Evolutionary conservation across 2,797 vertebrate genomes (phyloP).

Genomic region (Phalloptychus januarius): DNA sequence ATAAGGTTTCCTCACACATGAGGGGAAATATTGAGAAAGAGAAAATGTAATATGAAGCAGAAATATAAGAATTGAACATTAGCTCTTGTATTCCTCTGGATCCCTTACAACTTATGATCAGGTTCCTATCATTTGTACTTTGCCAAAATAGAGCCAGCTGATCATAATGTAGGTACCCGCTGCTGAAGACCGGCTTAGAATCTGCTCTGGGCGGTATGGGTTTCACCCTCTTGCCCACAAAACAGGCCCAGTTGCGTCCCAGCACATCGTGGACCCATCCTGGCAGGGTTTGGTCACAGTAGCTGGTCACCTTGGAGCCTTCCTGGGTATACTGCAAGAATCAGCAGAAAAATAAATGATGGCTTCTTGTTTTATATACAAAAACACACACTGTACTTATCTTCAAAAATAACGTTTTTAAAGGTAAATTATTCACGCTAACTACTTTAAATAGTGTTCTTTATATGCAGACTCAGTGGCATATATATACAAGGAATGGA

Average conservation of each 20-base stretch:
- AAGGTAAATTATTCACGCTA: not conserved
- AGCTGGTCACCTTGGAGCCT: conserved; percentile 84
- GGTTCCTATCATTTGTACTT: too few relatives aligned
- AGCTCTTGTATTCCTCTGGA: not conserved
- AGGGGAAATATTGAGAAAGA: not conserved
- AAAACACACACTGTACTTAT: not conserved
- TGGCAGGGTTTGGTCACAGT: conserved; percentile 90
- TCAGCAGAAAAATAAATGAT: not conserved
- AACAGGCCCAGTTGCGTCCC: conserved; percentile 95
- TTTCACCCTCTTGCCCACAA: conserved; percentile 83
- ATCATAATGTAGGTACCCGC: conserved; percentile 54
- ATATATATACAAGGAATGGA: too few relatives aligned
- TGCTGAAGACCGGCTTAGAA: conserved; percentile 32
- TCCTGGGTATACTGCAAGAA: conserved; percentile 84
- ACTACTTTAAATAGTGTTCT: not conserved
- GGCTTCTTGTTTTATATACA: not conserved
- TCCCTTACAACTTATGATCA: too few relatives aligned
- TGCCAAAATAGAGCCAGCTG: not conserved
- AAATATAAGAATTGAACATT: not conserved
- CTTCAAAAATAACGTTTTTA: not conserved
- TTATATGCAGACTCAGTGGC: not conserved
- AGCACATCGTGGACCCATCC: conserved; percentile 96
- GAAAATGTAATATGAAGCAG: not conserved
- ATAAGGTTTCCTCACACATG: not conserved
- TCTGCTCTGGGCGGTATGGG: conserved; percentile 51